Base-by-base conservation (phyloP, 1,140 invertebrate genomes). In the Ceratosolen fusciceps region DNA sequence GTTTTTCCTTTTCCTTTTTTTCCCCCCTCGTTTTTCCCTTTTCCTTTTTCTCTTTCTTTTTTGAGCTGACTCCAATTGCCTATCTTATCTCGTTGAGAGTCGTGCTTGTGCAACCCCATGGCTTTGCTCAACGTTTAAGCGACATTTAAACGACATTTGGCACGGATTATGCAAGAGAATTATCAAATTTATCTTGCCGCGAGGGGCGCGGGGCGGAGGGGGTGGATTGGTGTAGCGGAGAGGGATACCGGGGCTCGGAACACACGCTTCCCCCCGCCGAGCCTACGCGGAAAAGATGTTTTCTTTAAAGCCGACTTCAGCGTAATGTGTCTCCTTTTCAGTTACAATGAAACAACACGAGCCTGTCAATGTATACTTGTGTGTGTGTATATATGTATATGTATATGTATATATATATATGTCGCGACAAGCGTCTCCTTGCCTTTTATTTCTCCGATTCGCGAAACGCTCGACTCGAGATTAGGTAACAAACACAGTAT, bases 401-500 rank as follows among this genome's bases (percentile, higher is more conserved):
- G n/a, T n/a, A n/a, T n/a, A n/a, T n/a, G n/a, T n/a, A n/a, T n/a
- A n/a, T n/a, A n/a, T n/a, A n/a, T n/a, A n/a, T n/a, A n/a, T n/a
- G n/a, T n/a, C n/a, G n/a, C 56, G 71, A 70, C 58, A 79, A 70
- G 65, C 54, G 68, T 39, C 5, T 62, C 60, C 1, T 34, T 26
- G 37, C 70, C n/a, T 74, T 72, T 74, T 65, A 73, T 73, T 79
- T 65, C 58, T 62, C 58, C 34, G 31, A 78, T 52, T 78, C 56
- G 77, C 21, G 56, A 72, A 68, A 77, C 67, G 54, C 75, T 62
- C 43, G 70, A n/a, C 31, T 12, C 39, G 62, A 74, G 73, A 80
- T 75, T 80, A 76, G 72, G 62, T 80, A 75, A 76, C 73, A 71
- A n/a, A n/a, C n/a, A n/a, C n/a, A n/a, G 60, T 80, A 60, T 75